Base-by-base conservation (phyloP, 2,113 vertebrate species). In the Equus przewalskii region DNA sequence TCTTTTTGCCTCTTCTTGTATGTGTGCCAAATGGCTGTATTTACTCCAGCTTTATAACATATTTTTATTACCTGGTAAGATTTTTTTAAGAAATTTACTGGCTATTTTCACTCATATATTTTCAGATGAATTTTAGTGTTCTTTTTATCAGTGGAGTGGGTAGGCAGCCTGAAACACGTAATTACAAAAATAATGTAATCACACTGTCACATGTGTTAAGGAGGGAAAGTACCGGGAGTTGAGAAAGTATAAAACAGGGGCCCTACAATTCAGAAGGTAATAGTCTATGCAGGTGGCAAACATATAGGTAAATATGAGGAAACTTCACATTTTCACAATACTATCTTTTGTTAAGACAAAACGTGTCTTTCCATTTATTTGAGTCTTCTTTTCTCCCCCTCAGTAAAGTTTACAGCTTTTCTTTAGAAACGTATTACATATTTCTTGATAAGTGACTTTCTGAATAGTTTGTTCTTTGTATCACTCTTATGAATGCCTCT, bases 101-200 rank as follows among this genome's bases (percentile, higher is more conserved):
- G 82, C 88, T 75, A 12, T 89, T 81, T 92, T 92, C 46, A 18
- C 58, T 51, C 67, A 16, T 36, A 44, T n/a, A 56, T 88, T 97
- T 75, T 76, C 72, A 83, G 69, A 24, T 44, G 81, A 51, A n/a
- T 33, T 86, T 76, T 89, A 22, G 3, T 56, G 13, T 89, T 67
- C 67, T 76, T 51, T 49, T 89, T 64, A 72, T 75, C 81, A 18
- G 51, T n/a, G 62, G 46, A 18, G 24, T 24, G 33, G 41, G 49
- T 62, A 76, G 49, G 26, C 56, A 81, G 26, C 19, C 60, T 76
- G 26, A 46, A 56, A 72, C 15, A 83, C 10, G 18, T 33, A 22
- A 41, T 54, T 64, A 54, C 22, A 51, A 36, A 54, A 80, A 79
- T 60, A n/a, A 72, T 58, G 49, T 36, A 69, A 18, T 60, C 15